Evolutionary conservation across 2,888 invertebrate species (phyloP).

Genomic region (Nomada ferruginata): DNA sequence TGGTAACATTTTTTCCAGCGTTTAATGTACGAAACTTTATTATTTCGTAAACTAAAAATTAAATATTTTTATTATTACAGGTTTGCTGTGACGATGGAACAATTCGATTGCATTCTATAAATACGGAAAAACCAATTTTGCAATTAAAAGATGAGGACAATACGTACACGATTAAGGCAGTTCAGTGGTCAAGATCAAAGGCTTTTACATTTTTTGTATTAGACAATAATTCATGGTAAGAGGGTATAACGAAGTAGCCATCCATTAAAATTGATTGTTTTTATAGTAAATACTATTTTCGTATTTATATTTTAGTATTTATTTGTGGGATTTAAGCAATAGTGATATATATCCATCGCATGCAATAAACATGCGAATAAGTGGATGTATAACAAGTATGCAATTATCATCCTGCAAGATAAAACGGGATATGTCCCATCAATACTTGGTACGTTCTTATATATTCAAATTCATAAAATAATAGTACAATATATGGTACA

Average conservation of each 20-base stretch:
- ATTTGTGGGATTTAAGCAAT: slow-evolving; percentile 85
- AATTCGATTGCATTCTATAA: slow-evolving; percentile 84
- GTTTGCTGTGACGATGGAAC: slow-evolving; percentile 85
- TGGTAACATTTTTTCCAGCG: slow-evolving; percentile 76
- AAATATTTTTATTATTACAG: slow-evolving; percentile 63
- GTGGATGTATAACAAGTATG: slow-evolving; percentile 82
- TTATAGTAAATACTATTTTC: background rate
- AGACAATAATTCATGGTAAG: slow-evolving; percentile 83
- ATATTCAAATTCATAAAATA: background rate
- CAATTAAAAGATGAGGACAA: slow-evolving; percentile 78
- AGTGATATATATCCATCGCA: slow-evolving; percentile 85
- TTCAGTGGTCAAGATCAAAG: slow-evolving; percentile 86
- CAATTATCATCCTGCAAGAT: slow-evolving; percentile 83
- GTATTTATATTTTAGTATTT: slow-evolving; percentile 81
- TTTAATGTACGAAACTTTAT: background rate
- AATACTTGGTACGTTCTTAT: slow-evolving; percentile 84
- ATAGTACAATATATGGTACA: background rate
- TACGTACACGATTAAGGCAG: slow-evolving; percentile 79
- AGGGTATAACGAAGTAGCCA: background rate
- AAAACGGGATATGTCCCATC: slow-evolving; percentile 77
- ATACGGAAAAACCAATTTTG: slow-evolving; percentile 83
- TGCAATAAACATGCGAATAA: slow-evolving; percentile 83
- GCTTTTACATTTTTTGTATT: slow-evolving; percentile 85
- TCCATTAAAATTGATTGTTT: background rate
- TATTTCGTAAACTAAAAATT: background rate